Evolutionary conservation across 2,113 vertebrate species (phyloP).

Genomic region (Pomatostomus ruficeps): DNA sequence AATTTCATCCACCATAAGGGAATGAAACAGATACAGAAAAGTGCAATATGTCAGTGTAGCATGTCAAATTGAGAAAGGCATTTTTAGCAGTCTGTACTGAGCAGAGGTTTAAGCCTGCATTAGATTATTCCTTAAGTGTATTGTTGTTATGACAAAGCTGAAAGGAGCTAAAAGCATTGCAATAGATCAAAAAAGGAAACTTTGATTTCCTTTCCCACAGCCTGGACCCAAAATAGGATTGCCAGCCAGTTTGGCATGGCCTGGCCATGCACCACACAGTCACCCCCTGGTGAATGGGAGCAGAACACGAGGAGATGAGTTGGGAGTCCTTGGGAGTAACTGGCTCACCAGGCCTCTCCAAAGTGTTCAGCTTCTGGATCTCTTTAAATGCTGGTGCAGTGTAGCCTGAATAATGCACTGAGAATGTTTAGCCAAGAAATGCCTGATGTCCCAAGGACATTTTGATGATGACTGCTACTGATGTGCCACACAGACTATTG

Average conservation of each 20-base stretch:
- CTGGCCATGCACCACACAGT: not conserved
- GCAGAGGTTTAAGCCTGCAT: not conserved
- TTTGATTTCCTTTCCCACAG: constrained; percentile 7
- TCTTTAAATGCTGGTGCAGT: not conserved
- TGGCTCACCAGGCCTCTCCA: not conserved
- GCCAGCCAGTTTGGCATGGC: not conserved
- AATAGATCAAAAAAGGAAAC: not conserved
- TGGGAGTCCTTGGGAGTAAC: not conserved
- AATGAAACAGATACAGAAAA: constrained; percentile 49
- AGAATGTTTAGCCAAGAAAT: not conserved
- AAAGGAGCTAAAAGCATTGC: constrained; percentile 63
- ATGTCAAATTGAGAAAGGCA: constrained; percentile 54
- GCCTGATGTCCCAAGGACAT: not conserved
- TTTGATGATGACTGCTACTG: not conserved
- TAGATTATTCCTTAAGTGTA: constrained; percentile 35
- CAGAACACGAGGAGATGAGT: not conserved
- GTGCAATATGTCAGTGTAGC: constrained; percentile 30
- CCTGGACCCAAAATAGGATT: not conserved
- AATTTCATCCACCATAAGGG: constrained; percentile 34
- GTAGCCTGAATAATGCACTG: not conserved
- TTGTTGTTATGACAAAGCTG: constrained; percentile 51
- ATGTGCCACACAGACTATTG: not conserved
- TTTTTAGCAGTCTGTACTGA: constrained; percentile 30
- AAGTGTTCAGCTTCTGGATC: not conserved
- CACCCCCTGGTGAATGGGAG: not conserved